phyloP scores from a whole-genome alignment of 37 sponge, comb jelly and placozoan species.

The Hormiphora californensis region DNA sequence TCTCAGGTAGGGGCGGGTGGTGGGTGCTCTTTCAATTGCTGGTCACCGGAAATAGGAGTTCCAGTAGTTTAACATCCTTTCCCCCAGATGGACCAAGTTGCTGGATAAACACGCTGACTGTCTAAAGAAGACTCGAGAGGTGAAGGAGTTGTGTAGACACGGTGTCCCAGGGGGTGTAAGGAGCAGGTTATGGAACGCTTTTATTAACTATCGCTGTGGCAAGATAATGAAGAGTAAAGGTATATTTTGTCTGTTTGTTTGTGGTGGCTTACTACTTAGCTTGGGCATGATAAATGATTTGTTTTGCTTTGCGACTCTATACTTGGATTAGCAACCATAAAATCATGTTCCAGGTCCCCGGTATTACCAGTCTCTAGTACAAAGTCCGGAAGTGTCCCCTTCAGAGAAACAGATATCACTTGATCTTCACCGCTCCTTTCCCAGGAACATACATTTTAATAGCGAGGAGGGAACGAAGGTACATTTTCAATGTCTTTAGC shows the following conservation, averaged over 20 bases:
- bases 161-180: background rate
- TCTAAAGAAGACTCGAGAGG: background rate
- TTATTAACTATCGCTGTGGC: slow-evolving; percentile 24
- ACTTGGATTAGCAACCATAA: background rate
- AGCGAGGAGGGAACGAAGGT: slow-evolving; percentile 37
- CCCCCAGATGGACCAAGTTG: slow-evolving; percentile 45
- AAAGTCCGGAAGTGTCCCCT: slow-evolving; percentile 45
- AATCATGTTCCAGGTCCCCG: slow-evolving; percentile 1
- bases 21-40: too few species aligned
- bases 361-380: slow-evolving; percentile 45
- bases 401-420: slow-evolving; percentile 20
- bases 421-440: slow-evolving; percentile 37
- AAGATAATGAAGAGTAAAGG: slow-evolving; percentile 39
- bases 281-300: background rate
- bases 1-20: slow-evolving; percentile 20
- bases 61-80: background rate
- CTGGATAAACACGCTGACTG: background rate
- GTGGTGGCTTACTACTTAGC: background rate
- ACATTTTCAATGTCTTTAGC: background rate
- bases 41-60: too few species aligned
- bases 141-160: slow-evolving; percentile 24
- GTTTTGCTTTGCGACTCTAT: background rate
- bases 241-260: too few species aligned
- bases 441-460: slow-evolving; percentile 1
- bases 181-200: slow-evolving; percentile 15